Evolutionary conservation across 2,888 invertebrate genomes (phyloP), one percentile per base, ranked within the genome.

Genomic region (Synanthedon myopaeformis): DNA sequence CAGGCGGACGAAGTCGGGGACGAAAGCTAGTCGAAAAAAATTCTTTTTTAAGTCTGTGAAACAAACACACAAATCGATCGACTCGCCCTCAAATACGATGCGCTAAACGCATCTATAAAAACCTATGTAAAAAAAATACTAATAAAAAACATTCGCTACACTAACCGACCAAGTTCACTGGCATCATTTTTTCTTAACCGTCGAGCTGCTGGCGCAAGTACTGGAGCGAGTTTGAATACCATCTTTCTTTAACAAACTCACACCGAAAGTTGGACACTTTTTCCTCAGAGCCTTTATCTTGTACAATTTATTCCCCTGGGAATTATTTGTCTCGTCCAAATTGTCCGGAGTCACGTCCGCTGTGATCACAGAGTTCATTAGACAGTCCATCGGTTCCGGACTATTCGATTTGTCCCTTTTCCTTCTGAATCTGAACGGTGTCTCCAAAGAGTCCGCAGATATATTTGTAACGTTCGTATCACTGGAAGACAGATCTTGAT

Each of bases 131-230:
- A 59, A 53, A 58, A 66, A 65, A 59, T 59, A 67, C 59, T 63
- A 66, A 61, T 63, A 66, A 61, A 23, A 23, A 61, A 64, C 56
- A 55, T 61, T 35, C 35, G 60, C 61, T 59, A 59, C 61, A 52
- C 63, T 69, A 69, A 49, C 57, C 55, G 13, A 13, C 48, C 5
- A 5, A 14, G 54, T 51, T 52, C 65, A 64, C 67, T 57, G 69
- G 74, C 74, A 87, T 88, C 88, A 88, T 88, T 88, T 88, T 72
- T 88, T 88, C 62, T 86, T 88, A 1, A 79, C 86, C 1, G 80
- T 79, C 13, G 85, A 78, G 57, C 74, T 74, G 54, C 79, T 76
- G 12, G 82, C 79, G 57, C 79, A 76, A 69, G 79, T 84, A 75
- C 79, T 84, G 61, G 87, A 83, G 55, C 88, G 74, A 1, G 88